Base-by-base conservation (phyloP, 2,113 vertebrate species). In the Boulengeromyrus knoepffleri region DNA sequence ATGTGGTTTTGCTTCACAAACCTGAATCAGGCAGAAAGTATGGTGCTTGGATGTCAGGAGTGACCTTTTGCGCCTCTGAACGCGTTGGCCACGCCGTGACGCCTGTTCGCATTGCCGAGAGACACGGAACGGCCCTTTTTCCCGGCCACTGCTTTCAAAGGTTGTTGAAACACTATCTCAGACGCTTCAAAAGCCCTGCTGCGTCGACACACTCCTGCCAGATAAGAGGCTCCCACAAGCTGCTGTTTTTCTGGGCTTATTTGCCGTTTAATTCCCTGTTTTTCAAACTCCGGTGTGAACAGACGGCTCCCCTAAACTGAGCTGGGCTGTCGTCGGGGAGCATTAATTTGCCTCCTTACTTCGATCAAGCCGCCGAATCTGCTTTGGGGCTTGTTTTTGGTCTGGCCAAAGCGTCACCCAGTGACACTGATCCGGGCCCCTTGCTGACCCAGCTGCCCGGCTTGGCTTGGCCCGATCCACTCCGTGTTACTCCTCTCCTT, bases 381-480 rank as follows among this genome's bases (percentile, higher is more conserved):
- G 92, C 93, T 90, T 31, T 36, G 42, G 47, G 21, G 42, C 74
- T 58, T 52, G 70, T 90, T 62, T 52, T 9, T 88, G 42, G 42
- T 47, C 49, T 27, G 19, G 80, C 5, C 52, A 89, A n/a, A 45
- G 52, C 52, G 24, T 58, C 21, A 53, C 15, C 80, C 52, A 89
- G 93, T 91, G 93, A 94, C 95, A 94, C 93, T 94, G 94, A 95
- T 95, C 94, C 92, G 70, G 90, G 90, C 92, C 92, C 92, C 94
- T 94, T 92, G 90, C 92, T 94, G 92, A 92, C 92, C 58, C 90
- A 52, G 58, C 90, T 77, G 77, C 36, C 58, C 8, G 58, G 58
- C 58, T 9, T 24, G 36, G 49, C 86, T 19, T 1, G 89, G 62
- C 31, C 31, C 58, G 53, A 56, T 56, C 53, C 21, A 19, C 5